Base-by-base conservation (phyloP, 2,113 vertebrate species). In the Mungos mungo region DNA sequence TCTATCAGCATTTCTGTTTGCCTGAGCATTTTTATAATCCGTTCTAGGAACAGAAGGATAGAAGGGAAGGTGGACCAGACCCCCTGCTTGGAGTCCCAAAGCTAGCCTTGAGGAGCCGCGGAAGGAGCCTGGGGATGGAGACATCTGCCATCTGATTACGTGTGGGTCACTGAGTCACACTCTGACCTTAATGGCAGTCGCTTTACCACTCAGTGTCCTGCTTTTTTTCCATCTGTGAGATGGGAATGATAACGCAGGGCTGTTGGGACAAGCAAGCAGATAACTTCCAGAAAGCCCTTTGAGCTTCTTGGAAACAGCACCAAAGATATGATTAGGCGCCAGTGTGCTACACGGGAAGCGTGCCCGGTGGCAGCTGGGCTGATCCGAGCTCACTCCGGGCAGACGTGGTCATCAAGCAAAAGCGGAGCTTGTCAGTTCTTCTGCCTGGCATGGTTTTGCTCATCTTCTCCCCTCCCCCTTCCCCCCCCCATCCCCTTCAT, bases 251-350 rank as follows among this genome's bases (percentile, higher is more conserved):
- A 97, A 92, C 4, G 0, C 80, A 4, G 80, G 96, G 65, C 96
- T 89, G 35, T 80, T 72, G 92, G 74, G 92, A 93, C 93, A 96
- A 29, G 97, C 89, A 66, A 65, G 72, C 95, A 96, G 97, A 96
- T 96, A 97, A 95, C 92, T 96, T 94, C 92, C 95, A 97, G 97
- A 96, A 93, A 97, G 96, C 95, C 93, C 97, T 98, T 95, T 97
- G 97, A 98, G 98, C 97, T 96, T 93, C 97, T 97, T 97, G 83
- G 96, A 98, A 97, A 96, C 63, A 91, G 47, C 89, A 31, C 2
- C 21, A 0, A 7, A 97, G 96, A 96, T 97, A 97, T 12, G 87
- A 88, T 27, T 57, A 85, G 97, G 97, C 74, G 68, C 97, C 97
- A 29, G 87, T 0, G 4, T 47, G 86, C 84, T 79, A 80, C 18